A percentile compares a stretch with the other conserved stretches of the same genome.
These are phyloP conservation scores for Ictalurus punctatus DNA, from an alignment of 2,113 vertebrate species.

Conservation along the genomic window DNA sequence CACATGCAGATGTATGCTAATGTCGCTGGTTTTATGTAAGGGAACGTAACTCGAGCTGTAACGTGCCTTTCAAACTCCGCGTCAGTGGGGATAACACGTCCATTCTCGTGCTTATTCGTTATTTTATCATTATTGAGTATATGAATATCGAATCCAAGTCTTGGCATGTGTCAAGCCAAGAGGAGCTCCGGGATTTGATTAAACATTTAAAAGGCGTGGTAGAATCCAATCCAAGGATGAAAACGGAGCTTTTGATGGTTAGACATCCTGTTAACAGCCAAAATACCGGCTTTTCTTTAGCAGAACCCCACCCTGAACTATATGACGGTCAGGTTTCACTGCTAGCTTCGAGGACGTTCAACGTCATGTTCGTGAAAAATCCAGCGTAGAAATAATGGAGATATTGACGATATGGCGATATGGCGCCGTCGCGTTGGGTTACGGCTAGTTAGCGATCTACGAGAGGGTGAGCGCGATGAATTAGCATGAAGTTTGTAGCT, in stretches of 20 bases:
- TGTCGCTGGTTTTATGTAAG: slow-evolving; percentile 26
- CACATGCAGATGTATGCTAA: slow-evolving; percentile 47
- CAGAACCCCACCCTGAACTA: neutral
- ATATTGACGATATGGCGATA: neutral
- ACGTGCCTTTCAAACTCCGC: slow-evolving; percentile 11
- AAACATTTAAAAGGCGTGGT: neutral
- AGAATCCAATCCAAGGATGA: slow-evolving; percentile 3
- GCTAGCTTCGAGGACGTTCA: neutral
- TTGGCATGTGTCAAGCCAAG: neutral
- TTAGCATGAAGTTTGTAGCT: neutral
- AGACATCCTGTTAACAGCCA: neutral
- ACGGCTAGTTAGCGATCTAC: neutral
- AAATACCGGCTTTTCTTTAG: neutral
- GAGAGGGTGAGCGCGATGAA: neutral
- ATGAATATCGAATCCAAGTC: too few relatives aligned
- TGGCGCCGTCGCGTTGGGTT: neutral
- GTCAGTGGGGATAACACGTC: neutral
- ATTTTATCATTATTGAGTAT: neutral
- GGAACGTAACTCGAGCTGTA: slow-evolving; percentile 33
- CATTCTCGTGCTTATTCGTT: neutral
- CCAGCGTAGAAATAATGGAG: neutral
- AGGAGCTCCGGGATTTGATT: neutral
- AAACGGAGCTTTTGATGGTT: neutral
- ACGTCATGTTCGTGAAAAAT: neutral
- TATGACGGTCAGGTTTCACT: neutral